phyloP scores from a whole-genome alignment of 2,888 invertebrate genomes.

The Microplitis manilae region DNA sequence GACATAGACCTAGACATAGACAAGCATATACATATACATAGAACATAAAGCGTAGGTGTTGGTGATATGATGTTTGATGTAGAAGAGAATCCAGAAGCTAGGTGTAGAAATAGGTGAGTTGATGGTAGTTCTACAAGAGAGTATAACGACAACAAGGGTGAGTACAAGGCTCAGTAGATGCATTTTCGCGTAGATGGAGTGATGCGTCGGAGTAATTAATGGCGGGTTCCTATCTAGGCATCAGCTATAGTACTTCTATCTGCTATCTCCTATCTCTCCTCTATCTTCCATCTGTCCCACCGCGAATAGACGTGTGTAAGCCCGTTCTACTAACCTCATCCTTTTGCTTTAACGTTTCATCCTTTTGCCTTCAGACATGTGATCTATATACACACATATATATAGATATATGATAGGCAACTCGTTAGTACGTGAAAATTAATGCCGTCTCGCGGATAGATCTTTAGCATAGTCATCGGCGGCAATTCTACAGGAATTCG shows the following conservation, averaged over 20 bases:
- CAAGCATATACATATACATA: too few relatives aligned
- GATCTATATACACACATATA: slow-evolving; percentile 28
- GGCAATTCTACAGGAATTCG: slow-evolving; percentile 34
- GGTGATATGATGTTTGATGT: too few relatives aligned
- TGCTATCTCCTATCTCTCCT: not conserved
- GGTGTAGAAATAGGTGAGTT: slow-evolving; percentile 10
- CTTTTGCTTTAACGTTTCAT: slow-evolving; percentile 18
- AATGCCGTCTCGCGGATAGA: slow-evolving; percentile 41
- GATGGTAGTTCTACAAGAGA: not conserved
- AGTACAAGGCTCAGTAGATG: slow-evolving; percentile 21
- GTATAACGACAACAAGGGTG: slow-evolving; percentile 15
- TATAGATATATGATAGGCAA: not conserved
- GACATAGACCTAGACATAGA: too few relatives aligned
- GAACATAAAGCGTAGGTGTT: too few relatives aligned
- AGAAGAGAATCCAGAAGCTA: not conserved
- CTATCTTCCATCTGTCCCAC: slow-evolving; percentile 42
- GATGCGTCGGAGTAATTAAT: slow-evolving; percentile 54
- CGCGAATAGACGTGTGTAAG: slow-evolving; percentile 30
- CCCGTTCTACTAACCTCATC: slow-evolving; percentile 46
- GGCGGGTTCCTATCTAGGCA: slow-evolving; percentile 47
- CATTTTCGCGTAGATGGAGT: slow-evolving; percentile 56
- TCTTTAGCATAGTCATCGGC: slow-evolving; percentile 29
- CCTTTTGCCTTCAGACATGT: slow-evolving; percentile 36
- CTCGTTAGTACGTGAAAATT: slow-evolving; percentile 43
- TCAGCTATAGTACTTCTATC: slow-evolving; percentile 29